phyloP scores from a whole-genome alignment of 1,140 invertebrate genomes.

The Amyelois transitella region DNA sequence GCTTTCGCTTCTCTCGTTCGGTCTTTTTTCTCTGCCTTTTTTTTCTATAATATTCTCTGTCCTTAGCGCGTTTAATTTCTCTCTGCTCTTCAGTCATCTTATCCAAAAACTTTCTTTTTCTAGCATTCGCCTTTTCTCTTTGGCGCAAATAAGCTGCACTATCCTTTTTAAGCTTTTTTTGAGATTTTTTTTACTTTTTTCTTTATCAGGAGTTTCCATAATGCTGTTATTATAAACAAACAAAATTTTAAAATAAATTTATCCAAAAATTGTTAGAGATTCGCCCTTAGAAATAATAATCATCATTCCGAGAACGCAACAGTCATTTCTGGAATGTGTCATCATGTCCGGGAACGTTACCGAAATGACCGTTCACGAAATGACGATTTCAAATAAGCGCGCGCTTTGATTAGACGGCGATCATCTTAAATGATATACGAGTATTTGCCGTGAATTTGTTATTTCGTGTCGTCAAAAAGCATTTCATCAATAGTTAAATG shows the following conservation, averaged over 20 bases:
- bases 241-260: not conserved
- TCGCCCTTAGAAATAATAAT: not conserved
- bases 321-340: not conserved
- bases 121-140: not conserved
- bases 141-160: not conserved
- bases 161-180: not conserved
- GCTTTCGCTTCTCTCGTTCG: slow-evolving; percentile 7
- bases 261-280: not conserved
- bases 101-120: slow-evolving; percentile 17
- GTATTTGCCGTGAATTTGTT: too few species aligned
- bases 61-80: slow-evolving; percentile 12
- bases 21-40: slow-evolving; percentile 6
- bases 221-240: not conserved
- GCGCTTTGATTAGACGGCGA: too few species aligned
- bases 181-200: not conserved
- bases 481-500: too few species aligned
- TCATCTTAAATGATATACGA: too few species aligned
- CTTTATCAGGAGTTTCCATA: not conserved
- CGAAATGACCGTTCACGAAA: too few species aligned
- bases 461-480: too few species aligned
- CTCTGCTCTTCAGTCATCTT: slow-evolving; percentile 16
- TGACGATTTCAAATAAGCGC: too few species aligned
- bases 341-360: not conserved
- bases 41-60: slow-evolving; percentile 12
- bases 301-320: not conserved